Evolutionary conservation across 2,113 vertebrate genomes (phyloP), one percentile per base, ranked within the genome.

Genomic region (Vulpes vulpes): DNA sequence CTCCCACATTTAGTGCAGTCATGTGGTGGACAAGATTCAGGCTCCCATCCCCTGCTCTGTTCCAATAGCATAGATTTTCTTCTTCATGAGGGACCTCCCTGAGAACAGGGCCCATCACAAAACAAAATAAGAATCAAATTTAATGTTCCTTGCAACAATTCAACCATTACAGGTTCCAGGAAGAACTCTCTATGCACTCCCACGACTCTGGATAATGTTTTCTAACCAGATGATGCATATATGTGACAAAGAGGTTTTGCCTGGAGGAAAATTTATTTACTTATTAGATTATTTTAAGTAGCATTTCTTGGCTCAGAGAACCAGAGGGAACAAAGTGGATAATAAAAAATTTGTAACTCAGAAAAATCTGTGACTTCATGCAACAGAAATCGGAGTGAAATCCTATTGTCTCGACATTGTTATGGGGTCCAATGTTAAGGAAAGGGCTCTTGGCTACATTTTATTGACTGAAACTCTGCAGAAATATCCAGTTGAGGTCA

Each of bases 271-370:
- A 95, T 92, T 62, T 89, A 95, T 96, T 96, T 96, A 87, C 91
- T 97, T 92, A 94, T 83, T 97, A 73, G 55, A 74, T 97, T 94
- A 82, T 96, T 96, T 96, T 83, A 97, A 95, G 95, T 97, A 89
- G 35, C 27, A 94, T n/a, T 97, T 96, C n/a, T 96, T 96, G 80
- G 53, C 35, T 96, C 15, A 87, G 67, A 96, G 84, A 97, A 81
- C 43, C 55, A 9, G 30, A 96, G 27, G 84, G 22, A 96, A 74
- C 69, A 94, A 89, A 90, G 43, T 85, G 38, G 90, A 16, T 96
- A 80, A 89, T 92, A 95, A 84, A 89, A 97, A 95, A 89, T 85
- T 78, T 89, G 30, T 95, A 57, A 64, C 60, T 95, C 91, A 80
- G 93, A 79, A 96, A 93, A 95, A 80, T 69, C 83, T 49, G 49